Conservation (phyloP, 2,113 vertebrate species). For the Colossoma macropomum region DNA sequence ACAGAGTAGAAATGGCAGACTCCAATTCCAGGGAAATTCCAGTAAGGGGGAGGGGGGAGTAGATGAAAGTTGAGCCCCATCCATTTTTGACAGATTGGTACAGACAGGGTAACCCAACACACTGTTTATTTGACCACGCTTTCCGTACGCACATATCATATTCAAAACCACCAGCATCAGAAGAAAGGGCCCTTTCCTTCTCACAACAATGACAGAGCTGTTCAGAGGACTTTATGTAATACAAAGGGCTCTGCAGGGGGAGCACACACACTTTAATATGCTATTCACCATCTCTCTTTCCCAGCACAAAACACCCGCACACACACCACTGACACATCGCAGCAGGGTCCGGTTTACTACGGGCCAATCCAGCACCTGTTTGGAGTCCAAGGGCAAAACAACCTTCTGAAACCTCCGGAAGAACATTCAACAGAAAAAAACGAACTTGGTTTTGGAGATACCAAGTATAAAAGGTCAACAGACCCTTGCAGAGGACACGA, state of each 20-base stretch:
- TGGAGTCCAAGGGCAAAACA: slow-evolving; percentile 7
- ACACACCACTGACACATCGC: slow-evolving; percentile 12
- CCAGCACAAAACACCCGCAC: slow-evolving; percentile 32
- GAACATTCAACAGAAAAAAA: not conserved
- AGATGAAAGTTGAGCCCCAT: slow-evolving; percentile 62
- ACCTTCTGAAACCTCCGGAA: not conserved
- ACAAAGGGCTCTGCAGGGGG: slow-evolving; percentile 55
- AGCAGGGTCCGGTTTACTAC: slow-evolving; percentile 11
- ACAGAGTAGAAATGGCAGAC: slow-evolving; percentile 61
- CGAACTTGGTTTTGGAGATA: not conserved
- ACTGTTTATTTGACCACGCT: slow-evolving; percentile 74
- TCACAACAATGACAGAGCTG: slow-evolving; percentile 66
- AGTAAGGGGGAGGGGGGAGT: slow-evolving; percentile 37
- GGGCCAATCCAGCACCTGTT: slow-evolving; percentile 36
- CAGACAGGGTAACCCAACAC: slow-evolving; percentile 71
- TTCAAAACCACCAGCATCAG: slow-evolving; percentile 69
- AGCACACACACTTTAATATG: slow-evolving; percentile 58
- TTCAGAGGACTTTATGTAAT: slow-evolving; percentile 61
- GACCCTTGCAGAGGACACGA: not conserved
- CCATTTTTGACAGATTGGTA: slow-evolving; percentile 71
- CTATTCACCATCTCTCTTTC: slow-evolving; percentile 39
- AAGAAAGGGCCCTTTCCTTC: slow-evolving; percentile 64
- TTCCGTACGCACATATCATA: slow-evolving; percentile 65
- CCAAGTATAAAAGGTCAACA: not conserved
- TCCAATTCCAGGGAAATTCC: slow-evolving; percentile 82